Base-by-base conservation (phyloP, 2,797 vertebrate species). In the Bufotes viridis region DNA sequence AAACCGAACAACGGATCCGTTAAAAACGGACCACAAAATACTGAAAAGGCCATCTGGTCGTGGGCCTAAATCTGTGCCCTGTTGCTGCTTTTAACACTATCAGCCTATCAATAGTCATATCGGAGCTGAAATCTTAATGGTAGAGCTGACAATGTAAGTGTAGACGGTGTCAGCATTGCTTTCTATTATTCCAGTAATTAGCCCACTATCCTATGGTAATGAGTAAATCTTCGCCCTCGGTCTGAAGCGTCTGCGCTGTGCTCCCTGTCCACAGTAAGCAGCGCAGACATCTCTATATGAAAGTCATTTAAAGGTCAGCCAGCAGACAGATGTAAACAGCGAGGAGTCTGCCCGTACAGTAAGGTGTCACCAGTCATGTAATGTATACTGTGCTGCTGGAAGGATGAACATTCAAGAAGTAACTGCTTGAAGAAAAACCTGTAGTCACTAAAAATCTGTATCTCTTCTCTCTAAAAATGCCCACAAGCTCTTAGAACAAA, bases 221-320 rank as follows among this genome's bases (percentile, higher is more conserved):
- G 42, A 75, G 42, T 75, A 22, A 20, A 51, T 4, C 15, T 7
- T 53, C 14, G 42, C 49, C 49, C 10, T 22, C 18, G 2, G 49
- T 76, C 13, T 78, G 29, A 49, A 51, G 29, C 49, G 12, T 13
- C 83, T 63, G 15, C 34, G 58, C 83, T 75, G 15, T 34, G 13
- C 17, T 26, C 29, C 24, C 69, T 84, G 82, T 49, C 57, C 75
- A 55, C 74, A 13, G 70, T 49, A 79, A 81, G 78, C 53, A 72
- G 67, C 81, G 78, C 85, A 87, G 63, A 74, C 65, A 49, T 74
- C 49, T 74, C 65, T 60, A 81, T 74, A 74, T 87, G 85, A 87
- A 87, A 87, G 85, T 87, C 85, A 87, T 87, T 87, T 87, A 87
- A 87, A 87, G 85, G 85, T 87, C 85, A 87, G 78, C 78, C 83